Evolutionary conservation across 2,888 invertebrate genomes (phyloP).

Genomic region (Catocala nupta): DNA sequence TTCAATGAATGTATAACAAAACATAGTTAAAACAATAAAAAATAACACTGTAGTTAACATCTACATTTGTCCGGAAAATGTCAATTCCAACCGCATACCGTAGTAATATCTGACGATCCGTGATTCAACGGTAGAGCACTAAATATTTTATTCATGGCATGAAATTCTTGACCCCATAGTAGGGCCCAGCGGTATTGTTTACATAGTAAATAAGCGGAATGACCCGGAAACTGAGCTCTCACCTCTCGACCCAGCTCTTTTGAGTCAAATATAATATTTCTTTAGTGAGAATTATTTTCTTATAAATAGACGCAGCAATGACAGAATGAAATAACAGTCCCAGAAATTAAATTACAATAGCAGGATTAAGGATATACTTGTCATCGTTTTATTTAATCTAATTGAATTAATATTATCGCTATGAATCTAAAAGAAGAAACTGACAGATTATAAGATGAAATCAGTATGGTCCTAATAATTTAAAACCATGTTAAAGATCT

Average conservation of each 20-base stretch:
- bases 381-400: too few relatives aligned
- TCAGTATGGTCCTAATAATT: too few relatives aligned
- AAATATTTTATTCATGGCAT: constrained; percentile 12
- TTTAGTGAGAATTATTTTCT: background rate
- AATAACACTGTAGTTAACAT: background rate
- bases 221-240: constrained; percentile 50
- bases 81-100: background rate
- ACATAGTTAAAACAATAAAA: too few relatives aligned
- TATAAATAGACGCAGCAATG: too few relatives aligned
- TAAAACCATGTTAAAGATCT: too few relatives aligned
- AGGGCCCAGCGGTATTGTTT: constrained; percentile 44
- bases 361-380: too few relatives aligned
- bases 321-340: too few relatives aligned
- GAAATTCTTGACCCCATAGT: constrained; percentile 34
- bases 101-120: background rate
- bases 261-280: background rate
- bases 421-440: too few relatives aligned
- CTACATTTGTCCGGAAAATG: background rate
- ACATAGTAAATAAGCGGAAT: constrained; percentile 52
- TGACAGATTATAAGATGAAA: too few relatives aligned
- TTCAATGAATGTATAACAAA: too few relatives aligned
- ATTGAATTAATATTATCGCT: too few relatives aligned
- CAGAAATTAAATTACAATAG: too few relatives aligned
- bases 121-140: background rate
- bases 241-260: constrained; percentile 19